phyloP scores from a whole-genome alignment of 2,888 invertebrate genomes.

The Emmelina monodactyla region DNA sequence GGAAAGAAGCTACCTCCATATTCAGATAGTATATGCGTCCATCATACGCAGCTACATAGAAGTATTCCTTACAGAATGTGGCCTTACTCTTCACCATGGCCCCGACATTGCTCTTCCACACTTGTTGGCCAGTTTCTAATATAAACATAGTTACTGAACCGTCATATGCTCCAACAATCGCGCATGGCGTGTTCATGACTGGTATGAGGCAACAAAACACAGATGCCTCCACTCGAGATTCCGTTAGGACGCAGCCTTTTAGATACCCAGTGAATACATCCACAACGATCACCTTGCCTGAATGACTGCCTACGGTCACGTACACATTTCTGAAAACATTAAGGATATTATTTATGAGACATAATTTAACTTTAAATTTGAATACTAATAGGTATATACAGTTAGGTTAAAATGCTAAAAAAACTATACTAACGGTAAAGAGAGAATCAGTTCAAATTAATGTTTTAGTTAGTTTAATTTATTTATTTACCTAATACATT shows the following conservation, averaged over 20 bases:
- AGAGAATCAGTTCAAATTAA: too few relatives aligned
- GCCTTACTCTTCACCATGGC: conserved; percentile 72
- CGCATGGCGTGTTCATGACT: conserved; percentile 26
- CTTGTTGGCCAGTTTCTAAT: conserved; percentile 52
- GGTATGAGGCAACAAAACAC: conserved; percentile 43
- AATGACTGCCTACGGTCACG: conserved; percentile 68
- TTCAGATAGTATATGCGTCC: conserved; percentile 68
- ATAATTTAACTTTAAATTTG: too few relatives aligned
- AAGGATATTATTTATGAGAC: conserved; percentile 1
- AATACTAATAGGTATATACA: too few relatives aligned
- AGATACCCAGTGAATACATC: conserved; percentile 59
- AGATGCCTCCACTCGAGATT: conserved; percentile 78
- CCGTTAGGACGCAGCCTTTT: conserved; percentile 56
- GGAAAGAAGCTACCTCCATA: conserved; percentile 62
- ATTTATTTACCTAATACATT: too few relatives aligned
- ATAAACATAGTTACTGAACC: conserved; percentile 73
- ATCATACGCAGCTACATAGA: conserved; percentile 79
- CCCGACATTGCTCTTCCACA: conserved; percentile 70
- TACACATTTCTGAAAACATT: conserved; percentile 38
- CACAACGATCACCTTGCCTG: conserved; percentile 71
- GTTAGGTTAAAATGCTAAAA: too few relatives aligned
- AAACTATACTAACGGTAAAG: not conserved
- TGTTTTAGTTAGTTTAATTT: too few relatives aligned
- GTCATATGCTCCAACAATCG: conserved; percentile 81
- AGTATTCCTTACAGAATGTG: conserved; percentile 30